phyloP scores from a whole-genome alignment of 1,140 invertebrate species.

The Drosophila miranda region DNA sequence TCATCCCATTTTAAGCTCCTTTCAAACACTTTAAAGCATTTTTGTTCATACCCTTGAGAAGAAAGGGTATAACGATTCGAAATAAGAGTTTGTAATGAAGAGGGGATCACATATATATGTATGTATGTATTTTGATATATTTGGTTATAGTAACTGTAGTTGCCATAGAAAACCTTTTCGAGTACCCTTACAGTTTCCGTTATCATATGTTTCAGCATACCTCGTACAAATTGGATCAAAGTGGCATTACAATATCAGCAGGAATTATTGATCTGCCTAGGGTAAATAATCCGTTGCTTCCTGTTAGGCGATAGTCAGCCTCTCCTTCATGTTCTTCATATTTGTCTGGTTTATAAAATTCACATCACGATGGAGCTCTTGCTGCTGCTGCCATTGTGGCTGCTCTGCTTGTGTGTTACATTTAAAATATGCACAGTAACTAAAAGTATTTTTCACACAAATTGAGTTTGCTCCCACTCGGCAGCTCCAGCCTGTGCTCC shows the following conservation, averaged over 20 bases:
- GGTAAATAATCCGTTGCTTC: too few species aligned
- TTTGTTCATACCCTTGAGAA: neutral
- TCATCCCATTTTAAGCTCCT: slow-evolving; percentile 47
- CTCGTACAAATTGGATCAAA: too few species aligned
- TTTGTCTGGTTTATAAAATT: slow-evolving; percentile 46
- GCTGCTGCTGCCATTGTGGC: slow-evolving; percentile 24
- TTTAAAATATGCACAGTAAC: slow-evolving; percentile 76
- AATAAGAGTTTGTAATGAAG: too few species aligned
- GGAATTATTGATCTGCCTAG: too few species aligned
- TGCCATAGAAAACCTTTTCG: too few species aligned
- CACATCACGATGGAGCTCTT: slow-evolving; percentile 40
- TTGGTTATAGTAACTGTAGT: too few species aligned
- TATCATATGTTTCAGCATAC: too few species aligned
- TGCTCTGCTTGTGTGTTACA: slow-evolving; percentile 56
- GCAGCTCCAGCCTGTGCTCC: neutral
- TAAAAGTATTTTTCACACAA: slow-evolving; percentile 77
- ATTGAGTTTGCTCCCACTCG: slow-evolving; percentile 59
- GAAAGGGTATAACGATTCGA: too few species aligned
- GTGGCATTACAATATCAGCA: too few species aligned
- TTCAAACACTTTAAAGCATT: slow-evolving; percentile 25
- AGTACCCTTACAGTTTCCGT: too few species aligned
- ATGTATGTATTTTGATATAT: too few species aligned
- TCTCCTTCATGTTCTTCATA: slow-evolving; percentile 2
- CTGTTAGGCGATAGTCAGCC: neutral
- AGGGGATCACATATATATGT: too few species aligned